Evolutionary conservation across 2,888 invertebrate genomes (phyloP), one percentile per base, ranked within the genome.

Genomic region (Trissoscelio sp.): DNA sequence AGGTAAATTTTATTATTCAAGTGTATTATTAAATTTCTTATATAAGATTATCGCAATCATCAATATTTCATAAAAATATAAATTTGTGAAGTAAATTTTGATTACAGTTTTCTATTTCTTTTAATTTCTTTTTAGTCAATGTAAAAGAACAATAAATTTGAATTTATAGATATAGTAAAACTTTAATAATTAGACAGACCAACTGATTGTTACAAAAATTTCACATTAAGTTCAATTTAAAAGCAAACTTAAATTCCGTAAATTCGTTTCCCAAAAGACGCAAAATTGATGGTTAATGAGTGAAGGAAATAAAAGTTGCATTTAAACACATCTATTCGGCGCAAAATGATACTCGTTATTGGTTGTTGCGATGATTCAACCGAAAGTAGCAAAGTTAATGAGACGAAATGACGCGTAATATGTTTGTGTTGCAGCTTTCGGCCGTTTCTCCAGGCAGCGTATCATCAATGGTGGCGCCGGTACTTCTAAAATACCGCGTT

Each of bases 401-500:
- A 77, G 55, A 44, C 46, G 69, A 69, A 69, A 69, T 69, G 70
- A 67, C 60, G 58, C n/a, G 37, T 69, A 60, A 55, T 77, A 39
- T 64, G 53, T 69, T 67, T 78, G 55, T 73, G 78, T 87, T 85
- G 11, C 87, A 91, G 91, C 86, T 91, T 42, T 84, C 89, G 24
- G 88, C 88, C 4, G 84, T 88, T 39, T 89, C 90, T 31, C 90
- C 91, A 11, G 89, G 91, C 83, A 84, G 87, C 46, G 86, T 91
- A 37, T 91, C 91, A 34, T 86, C 90, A 51, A 84, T 91, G 83
- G 91, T 91, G 69, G 90, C 89, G 44, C 90, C 91, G 55, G 88
- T 91, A 69, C 85, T 91, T 7, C 83, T 91, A 16, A 91, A 90
- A 83, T 91, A 89, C 79, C 88, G 91, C 51, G 90, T 91, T 42